Conservation (phyloP, 2,888 invertebrate species). For the Microplitis deprimator region DNA sequence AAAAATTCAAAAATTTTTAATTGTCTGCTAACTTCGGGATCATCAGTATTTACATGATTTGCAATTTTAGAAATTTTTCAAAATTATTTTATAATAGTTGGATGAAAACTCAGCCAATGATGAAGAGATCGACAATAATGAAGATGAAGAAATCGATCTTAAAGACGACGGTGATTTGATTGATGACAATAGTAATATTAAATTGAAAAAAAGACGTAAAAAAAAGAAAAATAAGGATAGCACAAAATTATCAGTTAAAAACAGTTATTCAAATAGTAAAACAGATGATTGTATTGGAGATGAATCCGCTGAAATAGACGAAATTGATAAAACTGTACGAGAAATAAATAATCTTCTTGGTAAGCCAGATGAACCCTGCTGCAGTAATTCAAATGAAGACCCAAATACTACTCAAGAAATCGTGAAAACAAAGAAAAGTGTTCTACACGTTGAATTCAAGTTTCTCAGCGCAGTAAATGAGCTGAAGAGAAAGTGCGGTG, state of each 20-base stretch:
- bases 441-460: conserved; percentile 79
- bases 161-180: conserved; percentile 65
- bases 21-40: too few species aligned
- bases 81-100: conserved; percentile 70
- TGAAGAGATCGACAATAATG: conserved; percentile 71
- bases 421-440: conserved; percentile 68
- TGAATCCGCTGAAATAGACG: conserved; percentile 78
- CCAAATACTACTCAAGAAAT: conserved; percentile 35
- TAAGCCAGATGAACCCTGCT: conserved; percentile 67
- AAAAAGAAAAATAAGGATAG: conserved; percentile 74
- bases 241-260: conserved; percentile 61
- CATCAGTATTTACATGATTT: background rate
- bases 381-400: conserved; percentile 60
- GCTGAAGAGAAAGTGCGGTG: conserved; percentile 85
- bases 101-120: conserved; percentile 81
- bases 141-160: conserved; percentile 73
- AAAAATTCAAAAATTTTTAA: too few species aligned
- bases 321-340: conserved; percentile 78
- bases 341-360: conserved; percentile 80
- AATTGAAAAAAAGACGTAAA: conserved; percentile 77
- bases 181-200: conserved; percentile 56
- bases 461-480: conserved; percentile 86
- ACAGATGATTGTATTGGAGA: conserved; percentile 36
- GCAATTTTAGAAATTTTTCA: background rate
- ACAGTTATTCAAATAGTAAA: conserved; percentile 42